Evolutionary conservation across 2,113 vertebrate species (phyloP), one percentile per base, ranked within the genome.

Genomic region (Corythaeola cristata): DNA sequence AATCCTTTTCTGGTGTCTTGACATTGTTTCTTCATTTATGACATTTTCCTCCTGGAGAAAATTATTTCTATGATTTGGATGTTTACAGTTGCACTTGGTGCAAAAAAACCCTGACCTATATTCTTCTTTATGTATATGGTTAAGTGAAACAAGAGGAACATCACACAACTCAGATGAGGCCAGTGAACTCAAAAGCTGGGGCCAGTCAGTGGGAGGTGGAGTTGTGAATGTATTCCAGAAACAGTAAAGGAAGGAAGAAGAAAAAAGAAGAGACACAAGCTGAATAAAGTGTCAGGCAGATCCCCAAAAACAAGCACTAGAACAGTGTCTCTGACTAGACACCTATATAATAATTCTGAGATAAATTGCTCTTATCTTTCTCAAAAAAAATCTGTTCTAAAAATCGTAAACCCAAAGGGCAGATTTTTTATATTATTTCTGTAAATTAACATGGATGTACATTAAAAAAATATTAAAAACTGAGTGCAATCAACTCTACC

Each of bases 401-500:
- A 76, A 3, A 13, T 27, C 3, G 44, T 37, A 5, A 9, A 2
- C 12, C 28, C 11, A 15, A 39, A 4, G 2, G 12, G 2, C 15
- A 41, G 30, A 58, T 45, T 75, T 39, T 37, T 64, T 14, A 26
- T 7, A 53, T 2, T 0, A 33, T 21, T 88, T 83, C 55, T 89
- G 24, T 30, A 73, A 8, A 41, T 41, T 37, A 59, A 84, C 5
- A n/a, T n/a, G 8, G 62, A 35, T 81, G 53, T 17, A 41, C 6
- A 41, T 68, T n/a, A 28, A 0, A 16, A 71, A 56, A 45, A 9
- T 37, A 58, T 4, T 5, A 44, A 35, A 63, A 47, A 2, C 6
- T 33, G 0, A 28, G 6, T 74, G 11, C 1, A 71, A 13, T 62
- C 23, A 68, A 50, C 17, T 18, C 8, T 20, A 39, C 26, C n/a